These are phyloP conservation scores for Sus scrofa DNA, from an alignment of 2,113 vertebrate genomes.

Conservation along the genomic window T2T-Sscrofa CM000830.6:132116001-132116500, in stretches of 20 bases:
- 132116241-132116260: fast-evolving
- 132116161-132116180: not conserved
- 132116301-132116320: constrained; percentile 23
- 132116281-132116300: constrained; percentile 11
- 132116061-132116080: not conserved
- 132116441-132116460: not conserved
- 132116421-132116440: not conserved
- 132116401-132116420: not conserved
- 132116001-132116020: not conserved
- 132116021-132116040: not conserved
- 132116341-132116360: not conserved
- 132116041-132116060: not conserved
- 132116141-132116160: not conserved
- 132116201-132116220: not conserved
- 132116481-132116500: not conserved
- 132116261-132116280: not conserved
- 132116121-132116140: not conserved
- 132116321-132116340: not conserved
- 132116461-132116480: not conserved
- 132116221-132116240: not conserved
- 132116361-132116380: not conserved
- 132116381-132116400: not conserved
- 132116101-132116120: not conserved
- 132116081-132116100: not conserved
- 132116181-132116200: not conserved